Base-by-base conservation (phyloP, 2,113 vertebrate genomes). In the Crypturellus undulatus region DNA sequence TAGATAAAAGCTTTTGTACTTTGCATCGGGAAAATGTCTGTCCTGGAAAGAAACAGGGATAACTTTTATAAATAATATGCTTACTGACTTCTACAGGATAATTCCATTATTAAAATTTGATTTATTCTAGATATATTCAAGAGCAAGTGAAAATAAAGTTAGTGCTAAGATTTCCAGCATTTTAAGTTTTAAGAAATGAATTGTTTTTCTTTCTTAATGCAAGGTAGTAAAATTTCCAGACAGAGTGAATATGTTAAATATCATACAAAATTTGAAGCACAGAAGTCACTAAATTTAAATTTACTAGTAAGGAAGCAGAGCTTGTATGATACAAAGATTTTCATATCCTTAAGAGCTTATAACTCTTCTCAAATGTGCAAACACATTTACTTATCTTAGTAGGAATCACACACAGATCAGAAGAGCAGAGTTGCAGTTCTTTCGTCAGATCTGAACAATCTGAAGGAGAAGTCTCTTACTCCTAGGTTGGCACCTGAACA, bases 311-410 rank as follows among this genome's bases (percentile, higher is more conserved):
- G 13, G 40, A 60, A 84, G 62, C 8, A 80, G 18, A 68, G 64
- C 2, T 22, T 0, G 0, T 9, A 18, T 5, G 68, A 7, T 3
- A 43, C 2, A 52, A 70, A 7, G 0, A 2, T 64, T 54, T 7
- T 49, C 4, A 6, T 68, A 56, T 34, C 19, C 32, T 6, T 5
- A 21, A 45, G 9, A 40, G 4, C 8, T 72, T 79, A 14, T 32
- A n/a, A 58, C 14, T 65, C 4, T 76, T 6, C 19, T 30, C 18
- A 87, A 34, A 34, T 12, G 14, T 47, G 19, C 56, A 59, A 60
- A 43, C 3, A 19, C 3, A 16, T 54, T 38, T 38, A 38, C 9
- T 15, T 49, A 30, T 28, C 13, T 67, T 51, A 72, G 60, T 4
- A 20, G 17, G 20, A 81, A 36, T 81, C 11, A n/a, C 1, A 2